Evolutionary conservation across 2,113 vertebrate species (phyloP), one percentile per base, ranked within the genome.

Genomic region (Carlito syrichta): DNA sequence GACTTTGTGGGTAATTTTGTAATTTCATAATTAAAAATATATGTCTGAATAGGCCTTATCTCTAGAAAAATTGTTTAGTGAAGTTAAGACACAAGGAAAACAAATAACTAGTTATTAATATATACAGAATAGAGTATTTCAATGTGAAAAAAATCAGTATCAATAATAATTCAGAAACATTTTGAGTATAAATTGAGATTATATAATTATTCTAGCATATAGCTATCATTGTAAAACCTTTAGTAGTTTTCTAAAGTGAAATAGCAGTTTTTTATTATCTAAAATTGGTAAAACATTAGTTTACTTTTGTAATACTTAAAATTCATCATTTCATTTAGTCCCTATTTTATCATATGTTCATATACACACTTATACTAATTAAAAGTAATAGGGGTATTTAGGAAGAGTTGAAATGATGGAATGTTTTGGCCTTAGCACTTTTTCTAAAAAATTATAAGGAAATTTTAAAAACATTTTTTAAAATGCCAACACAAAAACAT

Each of bases 341-440:
- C 48, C 38, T 82, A 25, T 54, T 32, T 79, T 92, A 96, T 92
- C 56, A 89, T 78, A 66, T 96, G 45, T 54, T 82, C 38, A 69
- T 66, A 14, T 0, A 38, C 25, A 58, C 14, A 54, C 66, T n/a
- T n/a, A n/a, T n/a, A n/a, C n/a, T n/a, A n/a, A 95, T 78, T 38
- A 48, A 96, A 32, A 16, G 32, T 82, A 93, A 60, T 40, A 77
- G 79, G 6, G 22, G 78, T 60, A 74, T 95, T 98, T 97, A 92
- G 77, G 63, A 74, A 96, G 84, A 96, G 91, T 96, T 93, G 97
- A 90, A 96, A 77, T 95, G 91, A 96, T 96, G 96, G 96, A 97
- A 94, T 98, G 90, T 95, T 98, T 97, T 98, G 96, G 94, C 97
- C 95, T 93, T 0, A 0, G 85, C 82, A 97, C 40, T 86, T 97